phyloP scores from a whole-genome alignment of 2,797 vertebrate species.

The Masticophis lateralis region DNA sequence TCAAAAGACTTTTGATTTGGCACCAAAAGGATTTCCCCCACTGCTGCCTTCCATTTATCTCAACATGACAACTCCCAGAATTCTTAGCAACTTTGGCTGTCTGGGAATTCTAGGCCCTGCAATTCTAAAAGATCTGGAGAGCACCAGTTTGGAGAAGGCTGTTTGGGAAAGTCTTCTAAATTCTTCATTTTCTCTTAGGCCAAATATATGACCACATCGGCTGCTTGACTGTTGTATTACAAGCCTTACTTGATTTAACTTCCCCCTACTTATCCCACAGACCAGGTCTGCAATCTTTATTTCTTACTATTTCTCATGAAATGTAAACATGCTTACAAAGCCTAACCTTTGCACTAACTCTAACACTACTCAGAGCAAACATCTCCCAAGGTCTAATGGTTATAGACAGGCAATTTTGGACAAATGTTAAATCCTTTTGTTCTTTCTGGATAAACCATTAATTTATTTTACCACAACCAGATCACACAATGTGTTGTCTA shows the following conservation, averaged over 20 bases:
- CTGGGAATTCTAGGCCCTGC: neutral
- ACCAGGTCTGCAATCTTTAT: neutral
- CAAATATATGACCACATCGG: neutral
- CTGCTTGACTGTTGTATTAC: neutral
- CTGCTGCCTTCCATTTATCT: neutral
- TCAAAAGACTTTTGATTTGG: neutral
- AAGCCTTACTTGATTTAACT: neutral
- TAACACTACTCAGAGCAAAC: neutral
- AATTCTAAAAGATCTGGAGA: neutral
- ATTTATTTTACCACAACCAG: neutral
- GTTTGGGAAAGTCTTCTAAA: neutral
- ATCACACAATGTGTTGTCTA: conserved; percentile 19
- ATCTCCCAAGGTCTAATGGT: neutral
- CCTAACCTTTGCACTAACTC: neutral
- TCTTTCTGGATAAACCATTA: neutral
- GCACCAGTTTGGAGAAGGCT: neutral
- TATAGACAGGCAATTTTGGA: neutral
- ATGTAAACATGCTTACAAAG: neutral
- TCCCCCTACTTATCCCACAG: neutral
- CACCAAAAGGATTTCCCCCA: neutral
- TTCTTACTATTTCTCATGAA: neutral
- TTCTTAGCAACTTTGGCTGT: neutral
- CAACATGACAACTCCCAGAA: neutral
- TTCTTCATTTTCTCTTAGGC: neutral
- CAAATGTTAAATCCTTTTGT: neutral